These are phyloP conservation scores for Urosaurus nigricauda DNA, from an alignment of 2,797 vertebrate genomes.

Conservation along the genomic window DNA sequence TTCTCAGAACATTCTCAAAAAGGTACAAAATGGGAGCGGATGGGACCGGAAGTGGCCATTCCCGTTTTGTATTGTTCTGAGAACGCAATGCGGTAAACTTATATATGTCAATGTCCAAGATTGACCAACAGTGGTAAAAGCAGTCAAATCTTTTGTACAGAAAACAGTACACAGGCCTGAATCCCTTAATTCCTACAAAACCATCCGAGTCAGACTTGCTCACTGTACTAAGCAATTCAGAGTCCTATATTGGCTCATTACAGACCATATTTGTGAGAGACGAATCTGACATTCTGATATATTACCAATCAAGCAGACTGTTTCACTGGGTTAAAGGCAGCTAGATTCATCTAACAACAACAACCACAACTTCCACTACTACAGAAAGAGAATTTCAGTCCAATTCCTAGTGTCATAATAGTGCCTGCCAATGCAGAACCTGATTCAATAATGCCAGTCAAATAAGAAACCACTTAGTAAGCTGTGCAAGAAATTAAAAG, in stretches of 20 bases:
- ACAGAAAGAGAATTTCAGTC: constrained; percentile 60
- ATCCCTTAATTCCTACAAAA: neutral
- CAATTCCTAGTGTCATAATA: constrained; percentile 71
- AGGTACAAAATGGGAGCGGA: too few relatives aligned
- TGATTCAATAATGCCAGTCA: constrained; percentile 75
- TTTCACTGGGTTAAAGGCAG: neutral
- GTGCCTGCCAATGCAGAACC: constrained; percentile 72
- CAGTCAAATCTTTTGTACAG: neutral
- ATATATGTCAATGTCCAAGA: neutral
- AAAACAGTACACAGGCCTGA: neutral
- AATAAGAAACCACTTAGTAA: constrained; percentile 77
- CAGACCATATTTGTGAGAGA: neutral
- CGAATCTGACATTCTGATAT: constrained; percentile 18
- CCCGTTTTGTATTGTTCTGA: too few relatives aligned
- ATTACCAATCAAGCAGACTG: neutral
- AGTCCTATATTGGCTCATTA: neutral
- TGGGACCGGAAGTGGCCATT: too few relatives aligned
- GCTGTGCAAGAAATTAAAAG: constrained; percentile 73
- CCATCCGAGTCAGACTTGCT: neutral
- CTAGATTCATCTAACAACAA: constrained; percentile 57
- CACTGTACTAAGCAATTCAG: neutral
- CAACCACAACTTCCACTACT: constrained; percentile 65
- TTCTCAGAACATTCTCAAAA: too few relatives aligned
- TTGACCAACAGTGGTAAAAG: neutral
- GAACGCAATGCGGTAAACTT: too few relatives aligned